A percentile compares a stretch with the other conserved stretches of the same genome.
These are phyloP conservation scores for Drosophila multiciliata DNA, from an alignment of 2,888 invertebrate genomes.

Conservation along the genomic window DNA sequence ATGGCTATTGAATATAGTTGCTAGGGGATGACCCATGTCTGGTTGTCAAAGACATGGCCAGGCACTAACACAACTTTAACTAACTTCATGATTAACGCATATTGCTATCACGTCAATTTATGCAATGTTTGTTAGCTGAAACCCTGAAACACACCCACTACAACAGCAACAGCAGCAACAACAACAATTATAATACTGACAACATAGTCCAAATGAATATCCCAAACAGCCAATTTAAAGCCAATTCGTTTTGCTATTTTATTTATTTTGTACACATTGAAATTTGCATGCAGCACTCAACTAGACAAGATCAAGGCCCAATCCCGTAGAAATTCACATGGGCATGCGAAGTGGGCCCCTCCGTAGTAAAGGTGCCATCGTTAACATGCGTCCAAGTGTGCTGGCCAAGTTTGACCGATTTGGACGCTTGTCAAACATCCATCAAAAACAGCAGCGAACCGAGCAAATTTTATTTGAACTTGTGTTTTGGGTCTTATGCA, in stretches of 20 bases:
- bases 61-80: conserved; percentile 8
- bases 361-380: conserved; percentile 19
- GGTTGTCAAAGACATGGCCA: conserved; percentile 18
- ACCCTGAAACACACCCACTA: conserved; percentile 76
- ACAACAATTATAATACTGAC: conserved; percentile 20
- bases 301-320: conserved; percentile 68
- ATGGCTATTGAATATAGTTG: background rate
- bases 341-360: conserved; percentile 24
- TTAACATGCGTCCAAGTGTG: conserved; percentile 47
- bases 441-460: conserved; percentile 63
- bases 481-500: conserved; percentile 57
- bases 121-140: conserved; percentile 50
- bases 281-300: conserved; percentile 58
- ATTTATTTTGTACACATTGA: conserved; percentile 25
- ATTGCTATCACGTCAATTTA: conserved; percentile 45
- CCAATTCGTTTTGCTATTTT: conserved; percentile 40
- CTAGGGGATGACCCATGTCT: conserved; percentile 8
- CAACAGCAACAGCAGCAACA: conserved; percentile 27
- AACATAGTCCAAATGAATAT: conserved; percentile 62
- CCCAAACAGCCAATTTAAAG: conserved; percentile 66
- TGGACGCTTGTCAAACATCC: conserved; percentile 67
- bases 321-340: conserved; percentile 42
- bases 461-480: conserved; percentile 26
- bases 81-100: conserved; percentile 32
- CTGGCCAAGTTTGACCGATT: conserved; percentile 47